phyloP scores from a whole-genome alignment of 1,140 invertebrate species.

The Neodiprion pinetum region DNA sequence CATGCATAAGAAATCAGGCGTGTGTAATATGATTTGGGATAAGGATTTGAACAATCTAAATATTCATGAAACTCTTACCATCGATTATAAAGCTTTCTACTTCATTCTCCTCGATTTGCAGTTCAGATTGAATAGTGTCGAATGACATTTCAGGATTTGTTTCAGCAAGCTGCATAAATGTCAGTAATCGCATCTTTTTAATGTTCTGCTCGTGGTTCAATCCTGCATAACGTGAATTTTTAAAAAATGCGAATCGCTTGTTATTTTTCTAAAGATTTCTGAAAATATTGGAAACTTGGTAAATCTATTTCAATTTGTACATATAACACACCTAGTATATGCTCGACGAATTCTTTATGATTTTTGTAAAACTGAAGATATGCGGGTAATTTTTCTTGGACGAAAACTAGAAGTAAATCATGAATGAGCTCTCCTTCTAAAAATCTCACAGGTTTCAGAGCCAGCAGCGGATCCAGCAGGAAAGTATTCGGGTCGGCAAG shows the following conservation, averaged over 20 bases:
- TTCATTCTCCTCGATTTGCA: conserved; percentile 85
- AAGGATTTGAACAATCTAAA: not conserved
- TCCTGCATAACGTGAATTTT: conserved; percentile 58
- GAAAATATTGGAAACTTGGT: conserved; percentile 1
- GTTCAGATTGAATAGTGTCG: conserved; percentile 84
- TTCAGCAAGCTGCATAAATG: conserved; percentile 97
- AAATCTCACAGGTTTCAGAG: conserved; percentile 93
- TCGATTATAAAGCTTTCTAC: conserved; percentile 97
- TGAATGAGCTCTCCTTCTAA: conserved; percentile 96
- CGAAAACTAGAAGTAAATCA: conserved; percentile 94
- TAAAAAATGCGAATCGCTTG: not conserved
- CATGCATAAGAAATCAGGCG: not conserved
- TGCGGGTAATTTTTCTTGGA: conserved; percentile 89
- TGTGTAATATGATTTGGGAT: not conserved
- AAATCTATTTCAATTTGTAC: conserved; percentile 14
- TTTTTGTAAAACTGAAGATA: conserved; percentile 93
- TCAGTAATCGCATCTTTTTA: conserved; percentile 95
- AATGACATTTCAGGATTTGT: conserved; percentile 90
- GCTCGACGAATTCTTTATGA: conserved; percentile 89
- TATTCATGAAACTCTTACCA: conserved; percentile 64
- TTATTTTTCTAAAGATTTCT: not conserved
- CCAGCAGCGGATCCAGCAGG: conserved; percentile 90
- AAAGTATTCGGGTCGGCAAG: conserved; percentile 95
- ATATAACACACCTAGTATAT: conserved; percentile 73
- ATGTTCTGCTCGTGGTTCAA: conserved; percentile 94